Evolutionary conservation across 2,888 invertebrate genomes (phyloP), one percentile per base, ranked within the genome.

Genomic region (Drosophila antonietae): DNA sequence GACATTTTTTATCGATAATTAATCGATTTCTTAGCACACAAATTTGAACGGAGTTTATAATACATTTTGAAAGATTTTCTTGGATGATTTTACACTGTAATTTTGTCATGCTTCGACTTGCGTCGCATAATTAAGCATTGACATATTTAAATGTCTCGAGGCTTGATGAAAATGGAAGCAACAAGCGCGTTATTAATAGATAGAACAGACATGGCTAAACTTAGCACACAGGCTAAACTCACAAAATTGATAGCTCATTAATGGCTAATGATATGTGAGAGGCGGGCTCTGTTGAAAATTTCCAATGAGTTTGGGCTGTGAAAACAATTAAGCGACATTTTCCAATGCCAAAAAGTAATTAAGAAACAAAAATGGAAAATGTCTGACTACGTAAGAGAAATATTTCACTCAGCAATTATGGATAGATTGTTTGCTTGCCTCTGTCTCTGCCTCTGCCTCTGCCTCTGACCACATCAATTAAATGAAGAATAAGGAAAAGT

Each of bases 111-210:
- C 14, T 31, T 5, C 20, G n/a, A 46, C 31, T 66, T 39, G 37
- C 4, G 3, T 31, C 14, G 41, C 20, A 41, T 57, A 61, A 73
- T 47, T 23, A 66, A 5, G 37, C 46, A 59, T 37, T 75, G 75
- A 63, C 69, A 75, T 74, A 51, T 59, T 56, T 31, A 39, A 63
- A 52, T 51, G 44, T 31, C 44, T n/a, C 18, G 23, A 41, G 35
- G 51, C 46, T n/a, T 52, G 20, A 35, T 58, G 35, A 31, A 59
- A 69, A 55, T 56, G 37, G 43, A 55, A 43, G 28, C 35, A 35
- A 33, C 46, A 68, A 15, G 20, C 53, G 31, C 12, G 14, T 15
- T 61, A 56, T 62, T 61, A 61, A 62, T 55, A 47, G 55, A n/a
- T 14, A 4, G 10, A 28, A 39, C 71, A 71, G 71, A 55, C 39